Base-by-base conservation (phyloP, 2,888 invertebrate genomes). In the Ellobium chinense region DNA sequence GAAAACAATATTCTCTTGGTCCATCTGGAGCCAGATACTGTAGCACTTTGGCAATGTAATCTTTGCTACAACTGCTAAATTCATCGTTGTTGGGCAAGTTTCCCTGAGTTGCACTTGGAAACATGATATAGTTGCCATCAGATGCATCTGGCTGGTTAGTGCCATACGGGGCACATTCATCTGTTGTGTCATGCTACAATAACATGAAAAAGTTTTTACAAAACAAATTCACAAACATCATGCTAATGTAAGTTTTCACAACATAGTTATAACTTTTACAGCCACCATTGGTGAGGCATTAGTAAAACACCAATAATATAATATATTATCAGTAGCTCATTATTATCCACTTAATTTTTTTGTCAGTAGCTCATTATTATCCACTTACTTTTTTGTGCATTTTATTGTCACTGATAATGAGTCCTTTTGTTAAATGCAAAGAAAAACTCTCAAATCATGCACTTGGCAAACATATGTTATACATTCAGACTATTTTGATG, bases 41-140 rank as follows among this genome's bases (percentile, higher is more conserved):
- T 83, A 98, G 95, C 68, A 98, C 97, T 0, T 97, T 97, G 93
- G 97, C 97, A 91, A 98, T 98, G 39, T 81, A 82, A 18, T 54
- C 27, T 97, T 97, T 95, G 88, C 98, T 98, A 94, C 99, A 99
- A 34, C 95, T 95, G 0, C 97, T 98, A 94, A 99, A 99, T 92
- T 97, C 96, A 89, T 97, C 97, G 94, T 99, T 99, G 94, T 99
- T 99, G 18, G 97, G 97, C 78, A 98, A 95, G 94, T 99, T 98
- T 72, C 99, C 99, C 80, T 97, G 97, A 0, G 99, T 99, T 21
- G 99, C 99, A 72, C 98, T 98, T 18, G 99, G 97, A 93, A 98
- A 99, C 99, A 99, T 99, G 90, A 99, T 99, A 94, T 95, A 99
- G 94, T 99, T 99, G 82, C 99, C 99, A 34, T 73, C 37, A 31